Evolutionary conservation across 2,888 invertebrate genomes (phyloP).

Genomic region (Caenorhabditis sp.): DNA sequence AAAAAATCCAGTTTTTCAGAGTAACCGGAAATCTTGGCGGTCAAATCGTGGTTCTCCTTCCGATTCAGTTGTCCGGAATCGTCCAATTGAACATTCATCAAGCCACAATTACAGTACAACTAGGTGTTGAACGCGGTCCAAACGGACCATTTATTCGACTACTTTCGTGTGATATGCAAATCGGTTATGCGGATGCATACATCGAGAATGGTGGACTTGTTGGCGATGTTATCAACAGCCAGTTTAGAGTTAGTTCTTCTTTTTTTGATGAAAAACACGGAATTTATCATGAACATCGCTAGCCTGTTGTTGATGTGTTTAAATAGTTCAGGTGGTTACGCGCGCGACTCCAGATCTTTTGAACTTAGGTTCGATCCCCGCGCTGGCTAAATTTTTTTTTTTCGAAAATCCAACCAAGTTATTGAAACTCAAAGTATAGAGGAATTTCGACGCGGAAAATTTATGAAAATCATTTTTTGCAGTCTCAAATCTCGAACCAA

Average conservation of each 20-base stretch:
- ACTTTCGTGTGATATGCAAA: slow-evolving; percentile 52
- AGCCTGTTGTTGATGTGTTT: no score
- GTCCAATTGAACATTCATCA: slow-evolving; percentile 66
- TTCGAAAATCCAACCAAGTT: no score
- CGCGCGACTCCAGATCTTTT: no score
- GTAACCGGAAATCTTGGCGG: slow-evolving; percentile 69
- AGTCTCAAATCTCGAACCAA: slow-evolving; percentile 54
- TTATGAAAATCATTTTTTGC: slow-evolving; percentile 19
- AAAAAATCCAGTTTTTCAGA: slow-evolving; percentile 34
- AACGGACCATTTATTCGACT: slow-evolving; percentile 54
- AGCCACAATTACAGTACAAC: slow-evolving; percentile 49
- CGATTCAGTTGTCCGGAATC: slow-evolving; percentile 64
- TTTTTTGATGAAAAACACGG: no score
- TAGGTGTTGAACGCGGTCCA: slow-evolving; percentile 53
- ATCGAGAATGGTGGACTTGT: slow-evolving; percentile 68
- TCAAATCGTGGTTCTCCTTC: slow-evolving; percentile 63
- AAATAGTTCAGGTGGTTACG: background rate
- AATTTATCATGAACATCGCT: no score
- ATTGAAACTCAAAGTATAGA: no score
- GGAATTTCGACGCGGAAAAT: background rate
- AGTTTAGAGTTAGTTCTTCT: slow-evolving; percentile 61
- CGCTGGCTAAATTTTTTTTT: no score
- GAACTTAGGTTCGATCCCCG: no score
- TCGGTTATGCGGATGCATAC: slow-evolving; percentile 66
- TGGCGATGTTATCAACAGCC: slow-evolving; percentile 66